Base-by-base conservation (phyloP, 2,797 vertebrate species). In the Tokudaia tokunoshimensis region DNA sequence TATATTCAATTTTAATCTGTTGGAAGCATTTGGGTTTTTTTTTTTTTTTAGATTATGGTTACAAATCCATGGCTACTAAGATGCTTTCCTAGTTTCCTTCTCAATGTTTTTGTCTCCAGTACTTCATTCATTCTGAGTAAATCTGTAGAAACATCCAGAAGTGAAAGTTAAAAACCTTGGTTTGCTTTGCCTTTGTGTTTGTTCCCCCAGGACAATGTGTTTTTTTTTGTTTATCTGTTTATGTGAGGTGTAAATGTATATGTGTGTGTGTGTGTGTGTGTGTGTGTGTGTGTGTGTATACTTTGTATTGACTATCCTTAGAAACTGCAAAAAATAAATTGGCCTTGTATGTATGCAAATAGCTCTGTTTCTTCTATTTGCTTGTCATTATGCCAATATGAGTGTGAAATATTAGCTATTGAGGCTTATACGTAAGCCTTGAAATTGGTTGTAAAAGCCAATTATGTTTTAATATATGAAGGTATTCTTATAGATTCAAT, bases 321-420 rank as follows among this genome's bases (percentile, higher is more conserved):
- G 22, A 89, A 59, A 82, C 19, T 75, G 9, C 47, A 84, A 65
- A 80, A 91, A 72, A 84, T 19, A 50, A 88, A n/a, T 86, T 72
- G 13, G 11, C 8, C 0, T 7, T 72, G 24, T 67, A 37, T 47
- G 3, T 52, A 1, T 75, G 1, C 11, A 0, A 65, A 11, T 50
- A n/a, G 65, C 14, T 88, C 61, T 31, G 14, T 55, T 70, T 31
- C 19, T 44, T 76, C 11, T 37, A 11, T 20, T 1, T 75, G 6
- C 52, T 2, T 90, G 26, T 81, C 37, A 91, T 78, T 72, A 79
- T 72, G 10, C 13, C 59, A 61, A 1, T 61, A 31, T 41, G 37
- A 82, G 6, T 44, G 3, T 76, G 15, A 29, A 37, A 1, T 74
- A 78, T 50, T 78, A 14, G 26, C 29, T 76, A 79, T 5, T 19